These are phyloP conservation scores for Saccostrea glomerata DNA, from an alignment of 1,140 invertebrate genomes.

Conservation along the genomic window DNA sequence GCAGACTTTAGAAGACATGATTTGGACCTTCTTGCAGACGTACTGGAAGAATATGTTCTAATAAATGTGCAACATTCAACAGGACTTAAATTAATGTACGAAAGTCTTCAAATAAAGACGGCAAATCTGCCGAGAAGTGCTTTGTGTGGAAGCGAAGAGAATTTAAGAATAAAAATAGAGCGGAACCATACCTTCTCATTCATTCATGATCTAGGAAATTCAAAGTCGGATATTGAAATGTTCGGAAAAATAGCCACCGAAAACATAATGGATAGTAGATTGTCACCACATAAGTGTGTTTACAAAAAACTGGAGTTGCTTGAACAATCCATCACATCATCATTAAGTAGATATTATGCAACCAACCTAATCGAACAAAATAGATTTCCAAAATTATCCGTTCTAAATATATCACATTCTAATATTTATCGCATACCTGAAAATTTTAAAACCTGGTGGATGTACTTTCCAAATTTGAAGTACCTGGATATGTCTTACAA, in stretches of 20 bases:
- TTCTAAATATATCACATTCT: constrained; percentile 58
- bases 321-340: constrained; percentile 49
- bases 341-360: constrained; percentile 51
- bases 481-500: constrained; percentile 64
- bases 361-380: constrained; percentile 53
- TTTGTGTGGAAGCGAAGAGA: constrained; percentile 57
- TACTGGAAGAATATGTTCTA: constrained; percentile 47
- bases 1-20: constrained; percentile 38
- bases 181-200: constrained; percentile 55
- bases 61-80: constrained; percentile 32
- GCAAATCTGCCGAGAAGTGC: constrained; percentile 45
- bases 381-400: constrained; percentile 45
- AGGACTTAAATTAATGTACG: constrained; percentile 9
- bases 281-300: constrained; percentile 51
- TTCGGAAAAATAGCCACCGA: constrained; percentile 1
- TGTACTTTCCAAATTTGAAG: constrained; percentile 61
- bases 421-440: constrained; percentile 47
- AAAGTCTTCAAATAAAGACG: constrained; percentile 40
- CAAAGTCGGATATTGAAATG: too few relatives aligned
- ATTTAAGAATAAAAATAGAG: constrained; percentile 44
- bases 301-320: constrained; percentile 43
- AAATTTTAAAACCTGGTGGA: constrained; percentile 56
- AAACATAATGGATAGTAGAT: constrained; percentile 46
- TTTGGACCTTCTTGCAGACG: constrained; percentile 47
- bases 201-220: not conserved